Evolutionary conservation across 2,888 invertebrate species (phyloP), one percentile per base, ranked within the genome.

Genomic region (Byasa hedistus): DNA sequence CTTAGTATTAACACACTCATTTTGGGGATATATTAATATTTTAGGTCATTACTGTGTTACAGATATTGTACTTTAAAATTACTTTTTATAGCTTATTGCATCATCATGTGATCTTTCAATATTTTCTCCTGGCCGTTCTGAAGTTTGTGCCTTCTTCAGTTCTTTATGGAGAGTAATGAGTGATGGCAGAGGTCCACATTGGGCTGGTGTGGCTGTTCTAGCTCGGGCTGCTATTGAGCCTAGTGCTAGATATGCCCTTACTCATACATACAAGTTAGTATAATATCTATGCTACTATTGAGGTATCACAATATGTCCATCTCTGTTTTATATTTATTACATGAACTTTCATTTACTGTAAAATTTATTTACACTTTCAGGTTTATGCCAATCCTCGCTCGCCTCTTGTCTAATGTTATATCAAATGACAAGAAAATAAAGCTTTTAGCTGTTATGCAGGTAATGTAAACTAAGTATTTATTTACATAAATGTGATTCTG

Each of bases 141-240:
- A 94, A 72, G 93, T 94, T 2, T 92, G 94, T 60, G 93, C 95
- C 57, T 95, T 95, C 86, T 95, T 94, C 80, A 93, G 94, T 57
- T 93, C 93, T 32, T 80, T 95, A 60, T 93, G 95, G 84, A 92
- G 95, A 59, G 91, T 94, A 22, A 93, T 95, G 93, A 92, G 92
- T 39, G 91, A 90, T 68, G 82, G 92, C 0, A 86, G 93, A 56
- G 93, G 94, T 0, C 92, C 93, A 0, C 92, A 95, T 51, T 95
- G 95, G 95, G 93, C 92, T 21, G 94, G 94, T 5, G 86, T 95
- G 0, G 93, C 94, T n/a, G 94, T 95, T 54, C 82, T 95, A 36
- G 88, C 93, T 23, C 92, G 93, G 65, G 94, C 94, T 4, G 93
- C 94, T 70, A 92, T 92, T 68, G 95, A 95, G 76, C 85, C 93